These are phyloP conservation scores for Meloidogyne chitwoodi DNA, from an alignment of 1,140 invertebrate genomes.

Conservation along the genomic window DNA sequence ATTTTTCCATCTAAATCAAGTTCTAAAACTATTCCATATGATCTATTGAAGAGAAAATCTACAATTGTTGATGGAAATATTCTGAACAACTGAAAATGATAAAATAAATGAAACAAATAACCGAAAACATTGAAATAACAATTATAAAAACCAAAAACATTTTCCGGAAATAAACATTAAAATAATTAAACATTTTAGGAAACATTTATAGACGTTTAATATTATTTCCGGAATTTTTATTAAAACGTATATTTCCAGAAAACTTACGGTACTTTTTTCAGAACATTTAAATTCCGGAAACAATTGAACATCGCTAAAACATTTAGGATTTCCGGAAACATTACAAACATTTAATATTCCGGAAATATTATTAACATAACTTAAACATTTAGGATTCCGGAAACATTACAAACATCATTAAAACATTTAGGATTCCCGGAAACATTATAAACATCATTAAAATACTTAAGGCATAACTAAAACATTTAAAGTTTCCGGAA, in stretches of 20 bases:
- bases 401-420: too few species aligned
- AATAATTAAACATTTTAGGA: not conserved
- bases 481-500: too few species aligned
- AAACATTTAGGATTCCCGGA: too few species aligned
- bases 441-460: not conserved
- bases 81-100: not conserved
- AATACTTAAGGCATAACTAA: too few species aligned
- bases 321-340: too few species aligned
- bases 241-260: not conserved
- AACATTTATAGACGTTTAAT: not conserved
- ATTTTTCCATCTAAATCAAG: slow-evolving; percentile 60
- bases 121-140: not conserved
- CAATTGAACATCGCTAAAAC: too few species aligned
- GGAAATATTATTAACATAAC: not conserved
- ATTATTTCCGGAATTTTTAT: not conserved
- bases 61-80: slow-evolving; percentile 41
- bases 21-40: slow-evolving; percentile 61
- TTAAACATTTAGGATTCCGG: too few species aligned
- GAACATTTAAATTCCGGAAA: too few species aligned
- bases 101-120: not conserved
- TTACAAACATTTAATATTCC: not conserved
- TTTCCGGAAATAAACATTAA: not conserved
- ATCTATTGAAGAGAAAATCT: slow-evolving; percentile 27
- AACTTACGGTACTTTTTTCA: too few species aligned
- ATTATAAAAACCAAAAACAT: not conserved